Percentiles rank a stretch among this genome's conserved stretches.
Evolutionary conservation across 2,797 vertebrate species (phyloP).

Genomic region (Acanthiza pusilla): DNA sequence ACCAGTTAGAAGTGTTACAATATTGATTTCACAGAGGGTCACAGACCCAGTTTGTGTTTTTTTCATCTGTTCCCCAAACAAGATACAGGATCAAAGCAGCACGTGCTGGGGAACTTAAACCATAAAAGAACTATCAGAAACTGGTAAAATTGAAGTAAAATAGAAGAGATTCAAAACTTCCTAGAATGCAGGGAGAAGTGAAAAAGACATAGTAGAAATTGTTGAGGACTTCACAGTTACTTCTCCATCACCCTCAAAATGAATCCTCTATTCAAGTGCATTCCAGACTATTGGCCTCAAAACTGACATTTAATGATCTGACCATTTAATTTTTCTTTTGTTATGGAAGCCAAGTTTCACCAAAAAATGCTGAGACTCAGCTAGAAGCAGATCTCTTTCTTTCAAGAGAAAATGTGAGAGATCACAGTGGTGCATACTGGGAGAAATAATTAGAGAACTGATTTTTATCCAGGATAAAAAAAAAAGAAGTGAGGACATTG

Average conservation of each 20-base stretch:
- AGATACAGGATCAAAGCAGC: background rate
- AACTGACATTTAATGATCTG: background rate
- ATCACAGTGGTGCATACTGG: background rate
- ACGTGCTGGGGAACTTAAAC: background rate
- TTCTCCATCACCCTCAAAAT: background rate
- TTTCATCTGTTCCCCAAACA: background rate
- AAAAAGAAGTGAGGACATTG: background rate
- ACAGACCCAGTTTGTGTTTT: background rate
- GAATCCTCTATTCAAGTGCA: background rate
- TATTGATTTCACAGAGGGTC: conserved; percentile 6
- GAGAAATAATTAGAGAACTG: background rate
- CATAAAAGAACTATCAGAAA: background rate
- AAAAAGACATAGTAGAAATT: background rate
- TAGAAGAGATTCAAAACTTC: background rate
- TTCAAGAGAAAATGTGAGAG: background rate
- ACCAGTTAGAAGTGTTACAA: background rate
- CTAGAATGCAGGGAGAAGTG: background rate
- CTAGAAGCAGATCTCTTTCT: background rate
- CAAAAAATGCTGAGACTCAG: background rate
- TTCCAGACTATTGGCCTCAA: background rate
- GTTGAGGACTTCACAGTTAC: background rate
- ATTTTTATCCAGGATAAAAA: background rate
- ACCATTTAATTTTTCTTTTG: background rate
- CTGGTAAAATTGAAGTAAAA: background rate
- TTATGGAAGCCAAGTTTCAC: background rate